Conservation (phyloP, 2,113 vertebrate species). For the Phyllostomus hastatus region DNA sequence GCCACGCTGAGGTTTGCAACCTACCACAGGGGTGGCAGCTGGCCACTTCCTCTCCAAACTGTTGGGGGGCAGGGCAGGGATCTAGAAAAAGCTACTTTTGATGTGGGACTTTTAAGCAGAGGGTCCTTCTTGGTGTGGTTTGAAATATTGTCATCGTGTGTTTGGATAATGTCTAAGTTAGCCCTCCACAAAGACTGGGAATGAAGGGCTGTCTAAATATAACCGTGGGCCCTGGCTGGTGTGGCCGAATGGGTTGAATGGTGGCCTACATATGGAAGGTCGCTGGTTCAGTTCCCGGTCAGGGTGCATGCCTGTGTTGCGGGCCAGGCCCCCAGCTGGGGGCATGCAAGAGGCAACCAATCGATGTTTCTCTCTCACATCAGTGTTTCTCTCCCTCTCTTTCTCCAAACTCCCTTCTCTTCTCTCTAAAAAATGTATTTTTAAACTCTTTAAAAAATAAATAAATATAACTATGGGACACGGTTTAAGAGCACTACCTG, state of each 20-base stretch:
- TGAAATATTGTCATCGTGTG: neutral
- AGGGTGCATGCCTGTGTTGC: too few species aligned
- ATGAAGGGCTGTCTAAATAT: neutral
- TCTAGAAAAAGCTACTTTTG: neutral
- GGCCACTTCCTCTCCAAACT: neutral
- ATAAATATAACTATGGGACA: neutral
- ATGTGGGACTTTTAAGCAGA: neutral
- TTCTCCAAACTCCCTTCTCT: too few species aligned
- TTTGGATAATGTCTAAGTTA: slow-evolving; percentile 18
- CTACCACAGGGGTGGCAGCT: neutral
- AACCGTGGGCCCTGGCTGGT: neutral
- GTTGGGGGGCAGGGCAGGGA: neutral
- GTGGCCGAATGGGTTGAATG: too few species aligned
- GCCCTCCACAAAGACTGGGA: neutral
- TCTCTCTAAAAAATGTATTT: too few species aligned
- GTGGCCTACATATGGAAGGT: too few species aligned
- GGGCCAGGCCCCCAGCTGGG: too few species aligned
- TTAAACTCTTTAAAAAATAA: too few species aligned
- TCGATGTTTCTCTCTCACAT: too few species aligned
- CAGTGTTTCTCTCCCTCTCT: too few species aligned
- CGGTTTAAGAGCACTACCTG: neutral
- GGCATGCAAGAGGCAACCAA: too few species aligned
- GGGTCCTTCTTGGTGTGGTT: neutral
- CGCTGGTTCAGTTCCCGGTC: too few species aligned
- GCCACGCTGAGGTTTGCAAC: neutral